These are phyloP conservation scores for Ceryle rudis DNA, from an alignment of 2,797 vertebrate species.

Conservation along the genomic window DNA sequence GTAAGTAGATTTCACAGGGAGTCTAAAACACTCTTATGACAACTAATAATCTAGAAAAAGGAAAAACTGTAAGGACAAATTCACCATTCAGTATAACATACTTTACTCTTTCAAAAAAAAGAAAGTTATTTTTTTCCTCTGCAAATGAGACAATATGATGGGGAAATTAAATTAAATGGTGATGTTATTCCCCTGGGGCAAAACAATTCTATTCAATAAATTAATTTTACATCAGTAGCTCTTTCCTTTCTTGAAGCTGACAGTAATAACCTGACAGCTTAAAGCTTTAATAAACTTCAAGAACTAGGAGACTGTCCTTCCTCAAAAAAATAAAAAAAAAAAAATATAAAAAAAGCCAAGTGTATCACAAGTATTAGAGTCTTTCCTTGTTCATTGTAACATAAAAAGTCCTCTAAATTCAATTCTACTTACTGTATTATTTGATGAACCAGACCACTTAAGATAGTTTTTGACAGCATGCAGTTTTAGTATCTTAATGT, in stretches of 20 bases:
- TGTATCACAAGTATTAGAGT: conserved; percentile 66
- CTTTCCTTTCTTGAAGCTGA: conserved; percentile 81
- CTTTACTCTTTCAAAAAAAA: conserved; percentile 74
- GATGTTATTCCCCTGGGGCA: conserved; percentile 83
- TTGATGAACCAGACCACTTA: conserved; percentile 73
- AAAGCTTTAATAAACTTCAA: conserved; percentile 84
- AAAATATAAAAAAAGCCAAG: not conserved
- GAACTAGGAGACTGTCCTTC: conserved; percentile 66
- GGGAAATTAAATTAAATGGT: conserved; percentile 85
- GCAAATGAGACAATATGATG: conserved; percentile 85
- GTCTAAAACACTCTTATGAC: conserved; percentile 64
- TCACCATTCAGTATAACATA: conserved; percentile 63
- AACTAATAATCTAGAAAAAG: conserved; percentile 68
- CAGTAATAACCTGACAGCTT: conserved; percentile 85
- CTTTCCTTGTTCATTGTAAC: conserved; percentile 65
- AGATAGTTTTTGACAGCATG: conserved; percentile 75
- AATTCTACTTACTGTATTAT: conserved; percentile 73
- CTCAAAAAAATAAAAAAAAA: not conserved
- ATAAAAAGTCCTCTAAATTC: conserved; percentile 69
- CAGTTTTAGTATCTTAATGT: conserved; percentile 71
- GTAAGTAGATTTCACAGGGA: conserved; percentile 8
- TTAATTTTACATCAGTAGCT: conserved; percentile 85
- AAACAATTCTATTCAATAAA: conserved; percentile 86
- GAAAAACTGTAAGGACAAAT: conserved; percentile 65
- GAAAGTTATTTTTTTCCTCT: conserved; percentile 75